Evolutionary conservation across 1,140 invertebrate genomes (phyloP), one percentile per base, ranked within the genome.

Genomic region (Luehdorfia chinensis): DNA sequence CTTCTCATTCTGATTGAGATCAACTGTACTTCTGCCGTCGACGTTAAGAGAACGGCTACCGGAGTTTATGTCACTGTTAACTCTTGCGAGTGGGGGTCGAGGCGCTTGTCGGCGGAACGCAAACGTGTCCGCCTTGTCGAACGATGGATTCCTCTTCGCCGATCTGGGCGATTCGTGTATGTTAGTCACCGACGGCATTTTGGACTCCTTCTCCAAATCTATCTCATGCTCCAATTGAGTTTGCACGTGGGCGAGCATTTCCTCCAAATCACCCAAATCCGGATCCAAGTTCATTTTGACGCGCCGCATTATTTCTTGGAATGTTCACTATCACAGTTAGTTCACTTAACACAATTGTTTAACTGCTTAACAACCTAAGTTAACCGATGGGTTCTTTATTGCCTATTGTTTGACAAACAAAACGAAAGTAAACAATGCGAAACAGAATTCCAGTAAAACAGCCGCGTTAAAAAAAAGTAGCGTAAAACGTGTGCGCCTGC

Each of bases 231-330:
- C 81, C 6, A 88, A 55, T 44, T 88, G 80, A 2, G 61, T 75
- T 27, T 88, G 87, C 0, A 88, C 84, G 37, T 80, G 69, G 0
- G 84, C 84, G 5, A 88, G 52, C 84, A 88, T 87, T 36, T 87
- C 79, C 32, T 88, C 87, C 15, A 88, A 33, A 32, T 88, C 87
- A 0, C 78, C 78, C 41, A 88, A 39, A 59, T 88, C 81, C 0
- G 87, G 80, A 37, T 84, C 76, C 3, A 83, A 55, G 15, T 74
- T 84, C 51, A 78, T 58, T 50, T 78, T 81, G 9, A 59, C 50
- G 2, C 79, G 75, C 36, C 77, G 66, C 81, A 86, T 86, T n/a
- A n/a, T n/a, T n/a, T 59, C 56, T 79, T 48, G 27, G 48, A 56
- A 44, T 59, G 13, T 21, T n/a, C n/a, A n/a, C 21, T 58, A 48